Conservation (phyloP, 2,888 invertebrate species). For the Tetragnatha montana region DNA sequence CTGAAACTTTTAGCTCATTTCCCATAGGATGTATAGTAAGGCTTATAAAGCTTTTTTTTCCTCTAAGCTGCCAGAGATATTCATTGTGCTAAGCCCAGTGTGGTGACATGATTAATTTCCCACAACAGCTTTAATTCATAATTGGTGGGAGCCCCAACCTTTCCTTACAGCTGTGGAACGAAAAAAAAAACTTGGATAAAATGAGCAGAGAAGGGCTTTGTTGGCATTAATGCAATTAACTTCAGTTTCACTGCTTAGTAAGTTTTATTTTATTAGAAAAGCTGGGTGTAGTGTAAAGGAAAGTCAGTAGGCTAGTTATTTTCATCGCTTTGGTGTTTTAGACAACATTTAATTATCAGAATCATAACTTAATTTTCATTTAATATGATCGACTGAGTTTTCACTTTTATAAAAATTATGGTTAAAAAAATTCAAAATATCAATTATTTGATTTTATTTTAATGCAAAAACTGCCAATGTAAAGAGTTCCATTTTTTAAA, state of each 20-base stretch:
- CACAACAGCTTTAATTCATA: not conserved
- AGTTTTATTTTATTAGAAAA: not conserved
- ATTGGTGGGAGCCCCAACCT: not conserved
- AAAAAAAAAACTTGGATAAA: not conserved
- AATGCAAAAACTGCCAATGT: too few species aligned
- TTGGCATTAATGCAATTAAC: not conserved
- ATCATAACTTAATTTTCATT: too few species aligned
- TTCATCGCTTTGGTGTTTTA: too few species aligned
- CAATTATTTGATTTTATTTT: too few species aligned
- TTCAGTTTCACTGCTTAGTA: not conserved
- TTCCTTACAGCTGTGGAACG: not conserved
- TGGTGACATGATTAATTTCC: not conserved
- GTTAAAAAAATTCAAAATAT: too few species aligned
- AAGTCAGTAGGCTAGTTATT: too few species aligned
- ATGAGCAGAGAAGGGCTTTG: not conserved
- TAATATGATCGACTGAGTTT: too few species aligned
- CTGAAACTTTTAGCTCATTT: not conserved
- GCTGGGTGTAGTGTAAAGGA: too few species aligned
- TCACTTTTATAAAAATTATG: too few species aligned
- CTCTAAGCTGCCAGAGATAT: not conserved
- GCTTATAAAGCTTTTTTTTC: not conserved
- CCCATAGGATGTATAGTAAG: not conserved
- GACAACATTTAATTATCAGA: too few species aligned
- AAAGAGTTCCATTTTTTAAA: too few species aligned
- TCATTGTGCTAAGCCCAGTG: not conserved